Conservation (phyloP, 1,140 invertebrate species). For the Lamellibrachia luymesi region DNA sequence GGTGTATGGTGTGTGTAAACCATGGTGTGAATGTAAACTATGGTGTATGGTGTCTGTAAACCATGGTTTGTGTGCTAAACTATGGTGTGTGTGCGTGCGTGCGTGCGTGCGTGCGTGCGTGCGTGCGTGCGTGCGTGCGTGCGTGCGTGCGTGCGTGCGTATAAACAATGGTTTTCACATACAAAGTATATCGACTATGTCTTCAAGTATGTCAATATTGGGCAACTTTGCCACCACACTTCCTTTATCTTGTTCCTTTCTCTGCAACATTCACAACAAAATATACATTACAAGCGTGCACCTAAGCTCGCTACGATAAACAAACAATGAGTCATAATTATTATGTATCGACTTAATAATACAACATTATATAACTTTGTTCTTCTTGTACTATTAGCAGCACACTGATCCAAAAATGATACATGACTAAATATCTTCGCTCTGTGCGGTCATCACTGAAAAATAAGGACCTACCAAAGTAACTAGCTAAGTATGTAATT, state of each 20-base stretch:
- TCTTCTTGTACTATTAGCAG: too few species aligned
- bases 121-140: neutral
- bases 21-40: neutral
- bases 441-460: too few species aligned
- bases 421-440: too few species aligned
- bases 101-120: neutral
- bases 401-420: too few species aligned
- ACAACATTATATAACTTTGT: too few species aligned
- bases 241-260: neutral
- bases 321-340: too few species aligned
- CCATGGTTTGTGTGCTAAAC: neutral
- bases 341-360: too few species aligned
- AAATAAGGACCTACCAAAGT: too few species aligned
- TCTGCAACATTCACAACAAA: neutral
- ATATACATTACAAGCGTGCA: neutral
- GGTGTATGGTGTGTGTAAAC: neutral
- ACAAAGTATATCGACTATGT: neutral
- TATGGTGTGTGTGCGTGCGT: neutral
- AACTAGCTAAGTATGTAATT: too few species aligned
- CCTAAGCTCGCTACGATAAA: neutral
- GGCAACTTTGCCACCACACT: neutral
- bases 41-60: neutral
- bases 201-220: neutral
- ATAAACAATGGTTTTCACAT: neutral
- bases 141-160: neutral